These are phyloP conservation scores for Yoshiicerus persimilis DNA, from an alignment of 1,140 invertebrate species.

Conservation along the genomic window DNA sequence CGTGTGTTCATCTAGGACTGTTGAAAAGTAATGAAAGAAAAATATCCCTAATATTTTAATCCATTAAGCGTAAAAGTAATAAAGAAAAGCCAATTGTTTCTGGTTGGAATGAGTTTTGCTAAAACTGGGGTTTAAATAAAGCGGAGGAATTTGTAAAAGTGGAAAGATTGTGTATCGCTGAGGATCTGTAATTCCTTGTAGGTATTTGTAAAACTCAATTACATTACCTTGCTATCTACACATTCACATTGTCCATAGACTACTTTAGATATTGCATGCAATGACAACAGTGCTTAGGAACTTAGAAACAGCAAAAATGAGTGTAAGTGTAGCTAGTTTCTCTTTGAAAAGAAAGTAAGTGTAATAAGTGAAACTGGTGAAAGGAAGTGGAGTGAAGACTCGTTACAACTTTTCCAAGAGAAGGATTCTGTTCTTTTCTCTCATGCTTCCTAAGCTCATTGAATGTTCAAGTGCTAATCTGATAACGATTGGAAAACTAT, in stretches of 20 bases:
- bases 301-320: neutral
- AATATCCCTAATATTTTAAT: too few relatives aligned
- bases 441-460: conserved; percentile 4
- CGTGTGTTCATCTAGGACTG: too few relatives aligned
- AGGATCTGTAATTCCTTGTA: neutral
- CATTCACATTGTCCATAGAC: neutral
- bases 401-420: neutral
- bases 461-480: conserved; percentile 20
- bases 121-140: neutral
- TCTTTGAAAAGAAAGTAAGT: neutral
- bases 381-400: neutral
- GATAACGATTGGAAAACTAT: conserved; percentile 20
- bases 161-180: neutral
- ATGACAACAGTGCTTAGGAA: neutral
- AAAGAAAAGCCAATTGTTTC: neutral
- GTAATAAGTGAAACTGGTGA: neutral
- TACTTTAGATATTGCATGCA: neutral
- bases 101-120: neutral
- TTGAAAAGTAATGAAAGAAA: too few relatives aligned
- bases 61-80: neutral
- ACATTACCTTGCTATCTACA: neutral
- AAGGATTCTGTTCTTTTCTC: conserved; percentile 3
- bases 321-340: neutral
- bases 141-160: neutral
- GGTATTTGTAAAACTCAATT: neutral